Conservation (phyloP, 2,113 vertebrate genomes). For the Xyliphius kryptos region DNA sequence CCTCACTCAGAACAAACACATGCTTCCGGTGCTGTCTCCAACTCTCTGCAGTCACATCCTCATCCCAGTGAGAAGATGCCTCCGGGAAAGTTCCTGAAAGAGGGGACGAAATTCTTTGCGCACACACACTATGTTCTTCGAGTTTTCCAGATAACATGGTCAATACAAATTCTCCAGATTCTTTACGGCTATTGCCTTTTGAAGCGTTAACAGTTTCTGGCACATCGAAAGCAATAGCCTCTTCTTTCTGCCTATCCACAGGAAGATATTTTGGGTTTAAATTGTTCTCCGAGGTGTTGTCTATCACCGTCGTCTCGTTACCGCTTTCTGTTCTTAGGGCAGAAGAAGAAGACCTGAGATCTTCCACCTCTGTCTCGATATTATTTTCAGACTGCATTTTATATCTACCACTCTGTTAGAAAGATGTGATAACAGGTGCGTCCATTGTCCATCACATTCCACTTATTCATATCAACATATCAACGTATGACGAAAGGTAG, state of each 20-base stretch:
- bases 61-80: conserved; percentile 58
- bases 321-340: no score
- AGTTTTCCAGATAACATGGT: conserved; percentile 59
- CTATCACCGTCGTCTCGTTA: neutral
- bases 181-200: conserved; percentile 44
- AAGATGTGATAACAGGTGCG: no score
- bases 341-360: no score
- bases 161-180: conserved; percentile 62
- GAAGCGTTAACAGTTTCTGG: conserved; percentile 18
- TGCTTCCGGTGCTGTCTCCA: conserved; percentile 85
- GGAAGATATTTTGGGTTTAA: neutral
- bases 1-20: conserved; percentile 87
- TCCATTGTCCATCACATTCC: no score
- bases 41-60: conserved; percentile 76
- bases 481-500: no score
- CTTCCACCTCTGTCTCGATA: no score
- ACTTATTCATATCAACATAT: no score
- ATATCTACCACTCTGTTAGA: no score
- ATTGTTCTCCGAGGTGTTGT: neutral
- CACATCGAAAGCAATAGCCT: neutral
- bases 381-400: no score
- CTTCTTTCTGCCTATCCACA: conserved; percentile 10
- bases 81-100: conserved; percentile 49
- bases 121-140: conserved; percentile 60
- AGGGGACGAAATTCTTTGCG: conserved; percentile 53